Percentiles rank a stretch among this genome's conserved stretches.
These are phyloP conservation scores for Penaeus vannamei DNA, from an alignment of 1,140 invertebrate genomes.

Conservation along the genomic window DNA sequence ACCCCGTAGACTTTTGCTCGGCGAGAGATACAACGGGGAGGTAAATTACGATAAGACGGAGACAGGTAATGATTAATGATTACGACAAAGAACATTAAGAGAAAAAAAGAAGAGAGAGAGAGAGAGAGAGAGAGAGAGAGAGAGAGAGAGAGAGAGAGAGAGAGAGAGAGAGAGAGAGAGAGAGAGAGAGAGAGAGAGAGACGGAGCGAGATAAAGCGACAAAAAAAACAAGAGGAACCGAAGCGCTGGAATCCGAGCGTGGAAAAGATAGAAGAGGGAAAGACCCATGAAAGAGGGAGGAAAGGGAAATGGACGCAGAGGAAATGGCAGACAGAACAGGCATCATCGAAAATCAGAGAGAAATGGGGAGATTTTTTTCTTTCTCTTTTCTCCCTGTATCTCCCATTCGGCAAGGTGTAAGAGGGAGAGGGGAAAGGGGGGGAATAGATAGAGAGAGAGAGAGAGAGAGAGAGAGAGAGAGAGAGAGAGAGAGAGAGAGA, in stretches of 20 bases:
- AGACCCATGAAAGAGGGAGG: conserved; percentile 37
- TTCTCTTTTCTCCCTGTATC: neutral
- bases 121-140: too few species aligned
- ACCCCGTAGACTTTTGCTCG: too few species aligned
- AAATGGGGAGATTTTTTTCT: neutral
- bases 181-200: neutral
- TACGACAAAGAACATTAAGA: too few species aligned
- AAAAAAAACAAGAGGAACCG: neutral
- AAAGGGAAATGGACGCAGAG: conserved; percentile 41
- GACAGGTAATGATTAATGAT: too few species aligned
- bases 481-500: neutral
- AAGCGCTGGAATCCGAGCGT: conserved; percentile 20
- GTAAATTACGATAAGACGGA: too few species aligned
- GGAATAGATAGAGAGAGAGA: neutral
- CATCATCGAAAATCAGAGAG: conserved; percentile 28
- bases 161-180: neutral
- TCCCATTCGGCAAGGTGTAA: neutral
- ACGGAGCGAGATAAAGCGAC: neutral
- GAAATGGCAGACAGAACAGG: neutral
- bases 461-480: conserved; percentile 25
- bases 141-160: too few species aligned
- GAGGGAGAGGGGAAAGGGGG: neutral
- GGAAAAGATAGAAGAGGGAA: conserved; percentile 30
- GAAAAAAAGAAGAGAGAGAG: too few species aligned
- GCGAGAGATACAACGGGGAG: too few species aligned